phyloP scores from a whole-genome alignment of 2,113 vertebrate genomes.

The Eulemur macaco region DNA sequence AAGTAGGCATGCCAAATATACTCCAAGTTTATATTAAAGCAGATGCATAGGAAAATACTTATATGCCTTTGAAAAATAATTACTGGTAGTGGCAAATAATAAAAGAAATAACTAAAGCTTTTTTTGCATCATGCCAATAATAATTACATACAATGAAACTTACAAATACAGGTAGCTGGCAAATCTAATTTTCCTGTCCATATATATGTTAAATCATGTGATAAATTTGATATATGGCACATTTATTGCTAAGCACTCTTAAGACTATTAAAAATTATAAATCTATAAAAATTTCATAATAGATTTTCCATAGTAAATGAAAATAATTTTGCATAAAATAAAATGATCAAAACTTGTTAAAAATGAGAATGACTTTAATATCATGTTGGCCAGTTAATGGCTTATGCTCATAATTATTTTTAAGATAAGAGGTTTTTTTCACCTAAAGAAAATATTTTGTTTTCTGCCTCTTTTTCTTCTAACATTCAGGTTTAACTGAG shows the following conservation, averaged over 20 bases:
- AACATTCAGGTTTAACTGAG: background rate
- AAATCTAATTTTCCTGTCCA: background rate
- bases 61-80: background rate
- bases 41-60: background rate
- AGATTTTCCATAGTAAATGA: background rate
- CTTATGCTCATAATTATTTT: background rate
- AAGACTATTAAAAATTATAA: background rate
- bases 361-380: background rate
- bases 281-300: background rate
- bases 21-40: background rate
- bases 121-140: background rate
- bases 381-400: background rate
- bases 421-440: background rate
- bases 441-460: background rate
- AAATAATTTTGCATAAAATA: background rate
- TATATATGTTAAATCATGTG: background rate
- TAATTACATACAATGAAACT: background rate
- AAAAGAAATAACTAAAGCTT: background rate
- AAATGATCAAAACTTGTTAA: background rate
- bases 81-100: background rate
- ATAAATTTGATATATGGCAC: background rate
- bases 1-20: background rate
- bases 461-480: background rate
- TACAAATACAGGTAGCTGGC: background rate
- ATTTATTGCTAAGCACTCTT: background rate